A percentile compares a stretch with the other conserved stretches of the same genome.
Evolutionary conservation across 2,888 invertebrate species (phyloP).

Genomic region (Heliconius ethilla): DNA sequence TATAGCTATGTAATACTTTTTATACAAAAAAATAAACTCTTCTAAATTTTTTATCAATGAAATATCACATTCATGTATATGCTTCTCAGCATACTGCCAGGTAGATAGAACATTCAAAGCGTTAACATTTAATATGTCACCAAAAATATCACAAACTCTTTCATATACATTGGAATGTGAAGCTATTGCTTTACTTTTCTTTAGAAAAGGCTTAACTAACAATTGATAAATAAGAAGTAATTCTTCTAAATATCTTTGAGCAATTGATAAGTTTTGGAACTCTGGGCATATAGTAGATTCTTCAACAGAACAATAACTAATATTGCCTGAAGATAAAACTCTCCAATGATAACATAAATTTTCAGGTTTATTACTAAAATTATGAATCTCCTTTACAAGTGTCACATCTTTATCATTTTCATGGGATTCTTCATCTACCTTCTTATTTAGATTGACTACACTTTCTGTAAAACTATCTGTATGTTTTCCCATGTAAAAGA

Average conservation of each 20-base stretch:
- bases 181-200: slow-evolving; percentile 81
- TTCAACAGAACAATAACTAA: slow-evolving; percentile 75
- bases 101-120: slow-evolving; percentile 86
- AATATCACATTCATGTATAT: slow-evolving; percentile 85
- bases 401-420: slow-evolving; percentile 56
- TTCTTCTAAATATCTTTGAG: slow-evolving; percentile 87
- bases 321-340: slow-evolving; percentile 74
- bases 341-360: slow-evolving; percentile 77
- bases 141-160: slow-evolving; percentile 84
- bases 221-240: slow-evolving; percentile 84
- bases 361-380: slow-evolving; percentile 65
- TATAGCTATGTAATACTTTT: slow-evolving; percentile 86
- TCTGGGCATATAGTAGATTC: slow-evolving; percentile 67
- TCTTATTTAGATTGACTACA: slow-evolving; percentile 70
- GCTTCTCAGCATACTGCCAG: slow-evolving; percentile 86
- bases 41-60: slow-evolving; percentile 86
- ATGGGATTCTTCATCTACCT: slow-evolving; percentile 52
- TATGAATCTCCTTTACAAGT: slow-evolving; percentile 59
- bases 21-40: slow-evolving; percentile 87
- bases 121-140: slow-evolving; percentile 85
- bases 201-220: slow-evolving; percentile 84
- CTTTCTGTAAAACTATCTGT: slow-evolving; percentile 72
- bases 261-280: slow-evolving; percentile 81
- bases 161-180: slow-evolving; percentile 84
- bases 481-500: slow-evolving; percentile 87